These are phyloP conservation scores for Echeneis naucrates DNA, from an alignment of 2,797 vertebrate genomes.

Conservation along the genomic window DNA sequence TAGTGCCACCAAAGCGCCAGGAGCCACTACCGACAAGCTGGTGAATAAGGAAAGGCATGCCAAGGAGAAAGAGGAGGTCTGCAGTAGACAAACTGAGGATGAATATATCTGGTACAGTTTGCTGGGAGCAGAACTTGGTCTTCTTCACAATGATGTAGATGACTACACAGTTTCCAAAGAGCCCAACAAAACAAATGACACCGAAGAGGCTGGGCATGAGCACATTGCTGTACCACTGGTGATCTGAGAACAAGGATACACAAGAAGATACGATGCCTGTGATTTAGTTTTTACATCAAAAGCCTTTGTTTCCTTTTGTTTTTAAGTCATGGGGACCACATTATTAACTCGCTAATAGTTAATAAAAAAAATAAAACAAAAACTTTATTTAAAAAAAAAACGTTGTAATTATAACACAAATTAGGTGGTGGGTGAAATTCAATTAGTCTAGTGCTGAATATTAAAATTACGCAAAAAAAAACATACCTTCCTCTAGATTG, in stretches of 20 bases:
- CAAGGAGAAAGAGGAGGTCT: conserved; percentile 87
- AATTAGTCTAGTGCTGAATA: neutral
- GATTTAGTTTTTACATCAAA: neutral
- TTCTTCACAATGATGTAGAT: conserved; percentile 87
- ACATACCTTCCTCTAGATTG: conserved; percentile 43
- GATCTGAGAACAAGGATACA: conserved; percentile 47
- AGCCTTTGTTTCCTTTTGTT: neutral
- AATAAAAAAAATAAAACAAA: neutral
- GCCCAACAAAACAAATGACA: conserved; percentile 85
- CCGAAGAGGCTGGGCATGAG: conserved; percentile 88
- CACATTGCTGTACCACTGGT: conserved; percentile 74
- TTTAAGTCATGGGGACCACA: neutral
- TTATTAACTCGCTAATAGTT: neutral
- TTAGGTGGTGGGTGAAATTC: neutral
- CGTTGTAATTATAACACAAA: too few species aligned
- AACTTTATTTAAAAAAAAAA: too few species aligned
- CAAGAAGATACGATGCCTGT: neutral
- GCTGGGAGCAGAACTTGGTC: conserved; percentile 83
- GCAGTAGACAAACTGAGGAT: conserved; percentile 86
- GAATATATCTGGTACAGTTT: conserved; percentile 85
- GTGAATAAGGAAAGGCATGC: conserved; percentile 89
- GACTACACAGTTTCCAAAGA: conserved; percentile 83
- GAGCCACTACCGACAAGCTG: conserved; percentile 87
- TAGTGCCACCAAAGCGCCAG: conserved; percentile 85
- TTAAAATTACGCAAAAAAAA: neutral